Base-by-base conservation (phyloP, 2,888 invertebrate species). In the Thymelicus lineola region DNA sequence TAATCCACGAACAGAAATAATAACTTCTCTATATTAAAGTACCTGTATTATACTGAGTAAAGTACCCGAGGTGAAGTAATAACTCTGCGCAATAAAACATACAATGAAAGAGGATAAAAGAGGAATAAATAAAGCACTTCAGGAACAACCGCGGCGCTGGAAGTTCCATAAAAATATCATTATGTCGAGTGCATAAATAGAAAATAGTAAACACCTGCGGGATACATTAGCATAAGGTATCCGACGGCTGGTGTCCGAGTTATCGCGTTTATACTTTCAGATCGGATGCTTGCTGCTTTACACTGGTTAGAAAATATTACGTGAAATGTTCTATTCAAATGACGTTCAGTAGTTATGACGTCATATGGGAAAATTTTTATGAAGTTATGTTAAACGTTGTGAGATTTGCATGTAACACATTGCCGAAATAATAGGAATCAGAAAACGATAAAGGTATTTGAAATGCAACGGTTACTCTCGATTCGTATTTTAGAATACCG, bases 121-220 rank as follows among this genome's bases (percentile, higher is more conserved):
- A 53, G 63, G 38, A 63, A 50, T 63, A 63, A 63, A 63, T 53
- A 63, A 12, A 36, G 53, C 38, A 53, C 36, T 50, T 63, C 36
- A 38, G 20, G 15, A 50, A 36, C 53, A 38, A 50, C 50, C 48
- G 53, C n/a, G 20, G 36, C 38, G 14, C 50, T 6, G 53, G 12
- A 14, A 48, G 63, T 17, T 35, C 20, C 65, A 65, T 65, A 57
- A 57, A 57, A 65, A 65, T 57, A 57, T 65, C 65, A 65, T 65
- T 55, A 65, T 45, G 55, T 46, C 57, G 38, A 55, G 57, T 57
- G 55, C 17, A 42, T 2, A 42, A 55, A 64, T 64, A 42, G 42
- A 42, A 46, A 65, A 28, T 42, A 42, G 53, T 57, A 53, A 17
- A 15, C 59, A 59, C 59, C 38, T 59, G 58, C 58, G 58, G 58